Evolutionary conservation across 2,888 invertebrate species (phyloP), one percentile per base, ranked within the genome.

Genomic region (Phortica magna): DNA sequence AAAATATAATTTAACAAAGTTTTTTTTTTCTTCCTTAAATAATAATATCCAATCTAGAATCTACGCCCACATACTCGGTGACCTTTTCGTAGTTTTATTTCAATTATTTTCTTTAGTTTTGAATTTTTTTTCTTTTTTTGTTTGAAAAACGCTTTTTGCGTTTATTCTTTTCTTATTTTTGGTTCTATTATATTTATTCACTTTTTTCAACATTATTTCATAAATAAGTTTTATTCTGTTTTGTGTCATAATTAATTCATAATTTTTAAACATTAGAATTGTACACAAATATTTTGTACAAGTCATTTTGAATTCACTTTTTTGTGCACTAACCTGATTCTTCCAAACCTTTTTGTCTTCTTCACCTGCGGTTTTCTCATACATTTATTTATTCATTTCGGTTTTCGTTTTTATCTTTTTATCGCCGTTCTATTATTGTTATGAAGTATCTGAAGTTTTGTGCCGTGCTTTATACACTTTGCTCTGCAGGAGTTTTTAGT

Each of bases 251-350:
- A 31, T 31, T 31, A 31, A 31, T 31, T 31, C 31, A 31, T 31
- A 2, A 31, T 31, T 31, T 31, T 31, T 31, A 31, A 31, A 2
- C 31, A 31, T 31, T 31, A 31, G 31, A 31, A 31, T 31, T 31
- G 31, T 31, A 31, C 31, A 31, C 31, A 31, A 4, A n/a, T n/a
- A n/a, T 31, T 4, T 31, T 31, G 31, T 31, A 31, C 22, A 59
- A 59, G 17, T 22, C 59, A 17, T 59, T 19, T 19, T 17, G 9
- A 17, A 64, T 31, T 22, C 39, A 31, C 64, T n/a, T 39, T 64
- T 64, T 64, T 19, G 64, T 64, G 64, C 64, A 64, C 64, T 64
- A 64, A 64, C 64, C 64, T 39, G 39, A 64, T 42, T 67, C 67
- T 39, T 9, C 19, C 3, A 7, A n/a, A 59, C 59, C 17, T 42